A percentile compares a stretch with the other conserved stretches of the same genome.
phyloP scores from a whole-genome alignment of 2,113 vertebrate species.

The Rynchops niger region DNA sequence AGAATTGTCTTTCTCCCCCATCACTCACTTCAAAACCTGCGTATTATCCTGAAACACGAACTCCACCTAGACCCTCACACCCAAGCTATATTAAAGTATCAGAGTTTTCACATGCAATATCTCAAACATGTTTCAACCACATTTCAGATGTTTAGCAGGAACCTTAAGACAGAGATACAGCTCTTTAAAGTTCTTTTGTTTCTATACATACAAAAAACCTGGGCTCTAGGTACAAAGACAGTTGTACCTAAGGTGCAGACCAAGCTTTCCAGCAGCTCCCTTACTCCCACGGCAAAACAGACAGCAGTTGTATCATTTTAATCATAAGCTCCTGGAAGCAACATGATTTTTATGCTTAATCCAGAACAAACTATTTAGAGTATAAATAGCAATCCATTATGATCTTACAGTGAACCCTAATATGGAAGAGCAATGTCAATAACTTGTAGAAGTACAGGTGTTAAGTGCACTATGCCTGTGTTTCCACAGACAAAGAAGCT shows the following conservation, averaged over 20 bases:
- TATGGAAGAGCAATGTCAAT: fast-evolving
- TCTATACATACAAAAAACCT: not conserved
- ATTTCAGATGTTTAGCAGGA: not conserved
- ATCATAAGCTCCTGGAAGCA: not conserved
- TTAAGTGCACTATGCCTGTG: not conserved
- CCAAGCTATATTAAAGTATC: not conserved
- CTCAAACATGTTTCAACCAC: not conserved
- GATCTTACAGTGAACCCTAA: not conserved
- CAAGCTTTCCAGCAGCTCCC: not conserved
- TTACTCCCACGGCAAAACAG: not conserved
- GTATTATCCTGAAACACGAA: not conserved
- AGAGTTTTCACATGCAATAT: not conserved
- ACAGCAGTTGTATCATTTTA: not conserved
- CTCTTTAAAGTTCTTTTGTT: not conserved
- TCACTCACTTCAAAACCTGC: not conserved
- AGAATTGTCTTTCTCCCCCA: not conserved
- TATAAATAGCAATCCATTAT: not conserved
- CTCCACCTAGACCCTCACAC: not conserved
- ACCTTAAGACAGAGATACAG: not conserved
- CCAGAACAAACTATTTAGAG: not conserved
- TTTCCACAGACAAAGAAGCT: not conserved
- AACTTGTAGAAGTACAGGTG: not conserved
- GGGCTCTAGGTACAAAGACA: not conserved
- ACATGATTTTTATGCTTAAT: not conserved
- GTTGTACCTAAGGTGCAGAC: not conserved